Evolutionary conservation across 2,113 vertebrate genomes (phyloP), one percentile per base, ranked within the genome.

Genomic region (Phainopepla nitens): DNA sequence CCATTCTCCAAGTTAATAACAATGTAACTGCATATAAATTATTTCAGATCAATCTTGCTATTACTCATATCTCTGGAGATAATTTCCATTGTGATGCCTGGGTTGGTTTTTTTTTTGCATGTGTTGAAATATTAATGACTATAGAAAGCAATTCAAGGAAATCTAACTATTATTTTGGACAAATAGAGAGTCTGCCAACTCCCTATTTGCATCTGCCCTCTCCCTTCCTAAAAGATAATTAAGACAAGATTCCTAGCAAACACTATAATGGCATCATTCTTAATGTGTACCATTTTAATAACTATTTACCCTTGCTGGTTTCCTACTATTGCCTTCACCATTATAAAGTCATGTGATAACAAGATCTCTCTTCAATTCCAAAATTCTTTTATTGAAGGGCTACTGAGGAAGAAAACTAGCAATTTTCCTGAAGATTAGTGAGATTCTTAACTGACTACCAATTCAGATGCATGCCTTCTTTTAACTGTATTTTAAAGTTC

Each of bases 131-230:
- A 81, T 61, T 60, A 77, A 87, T 42, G 60, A 89, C 69, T 83
- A 64, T 4, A 87, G 60, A 92, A 89, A 47, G 31, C 72, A 83
- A 66, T 73, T 93, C 29, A 94, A 90, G 44, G 42, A 94, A 94
- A 88, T 44, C 24, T 68, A 93, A 87, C 83, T 57, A 72, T 71
- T 91, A 82, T 82, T 95, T 94, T 78, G 77, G 86, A 87, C 77
- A 89, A 94, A 80, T 15, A 75, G 9, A 71, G 29, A 14, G 25
- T 66, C 80, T 75, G 56, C 23, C 69, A 92, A 60, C 62, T 80
- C n/a, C n/a, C 33, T 73, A 20, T 33, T 83, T 21, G 1, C 20
- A 82, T 61, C 42, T 88, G 45, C 39, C 72, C 44, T 73, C 47
- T 92, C 65, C 28, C 17, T 84, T 78, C 61, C 80, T 68, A 51